These are phyloP conservation scores for Subacronicta megacephala DNA, from an alignment of 2,888 invertebrate genomes.

Conservation along the genomic window DNA sequence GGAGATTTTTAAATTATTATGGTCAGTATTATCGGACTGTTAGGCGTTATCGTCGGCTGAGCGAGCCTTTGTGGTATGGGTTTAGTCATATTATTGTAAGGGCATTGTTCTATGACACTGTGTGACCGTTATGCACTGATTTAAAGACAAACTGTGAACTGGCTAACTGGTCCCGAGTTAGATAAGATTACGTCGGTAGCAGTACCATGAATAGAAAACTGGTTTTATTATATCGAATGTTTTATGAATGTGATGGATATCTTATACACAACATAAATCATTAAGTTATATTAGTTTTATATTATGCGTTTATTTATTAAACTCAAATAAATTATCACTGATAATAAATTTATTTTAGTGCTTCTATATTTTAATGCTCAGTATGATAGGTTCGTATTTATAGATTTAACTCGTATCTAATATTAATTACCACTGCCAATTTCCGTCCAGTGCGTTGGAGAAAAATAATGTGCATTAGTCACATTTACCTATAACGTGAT, in stretches of 20 bases:
- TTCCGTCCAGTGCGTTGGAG: constrained; percentile 49
- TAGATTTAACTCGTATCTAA: constrained; percentile 2
- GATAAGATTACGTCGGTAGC: background rate
- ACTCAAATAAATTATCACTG: background rate
- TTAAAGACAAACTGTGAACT: constrained; percentile 3
- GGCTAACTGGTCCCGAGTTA: background rate
- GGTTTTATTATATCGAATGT: background rate
- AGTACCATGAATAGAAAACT: background rate
- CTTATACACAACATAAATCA: no score
- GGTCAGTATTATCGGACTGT: constrained; percentile 43
- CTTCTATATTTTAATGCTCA: background rate
- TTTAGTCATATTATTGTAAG: constrained; percentile 24
- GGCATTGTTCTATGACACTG: constrained; percentile 29
- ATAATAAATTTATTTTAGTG: background rate
- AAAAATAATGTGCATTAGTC: constrained; percentile 8
- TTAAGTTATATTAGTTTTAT: no score
- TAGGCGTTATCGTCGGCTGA: constrained; percentile 8
- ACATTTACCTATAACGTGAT: constrained; percentile 1
- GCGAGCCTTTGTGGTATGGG: constrained; percentile 19
- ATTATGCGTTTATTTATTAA: background rate
- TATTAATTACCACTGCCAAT: constrained; percentile 19
- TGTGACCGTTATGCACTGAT: constrained; percentile 24
- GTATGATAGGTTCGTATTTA: background rate
- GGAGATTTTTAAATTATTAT: constrained; percentile 47
- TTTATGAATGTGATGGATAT: background rate